Evolutionary conservation across 2,113 vertebrate genomes (phyloP), one percentile per base, ranked within the genome.

Genomic region (Tringa solitaria): DNA sequence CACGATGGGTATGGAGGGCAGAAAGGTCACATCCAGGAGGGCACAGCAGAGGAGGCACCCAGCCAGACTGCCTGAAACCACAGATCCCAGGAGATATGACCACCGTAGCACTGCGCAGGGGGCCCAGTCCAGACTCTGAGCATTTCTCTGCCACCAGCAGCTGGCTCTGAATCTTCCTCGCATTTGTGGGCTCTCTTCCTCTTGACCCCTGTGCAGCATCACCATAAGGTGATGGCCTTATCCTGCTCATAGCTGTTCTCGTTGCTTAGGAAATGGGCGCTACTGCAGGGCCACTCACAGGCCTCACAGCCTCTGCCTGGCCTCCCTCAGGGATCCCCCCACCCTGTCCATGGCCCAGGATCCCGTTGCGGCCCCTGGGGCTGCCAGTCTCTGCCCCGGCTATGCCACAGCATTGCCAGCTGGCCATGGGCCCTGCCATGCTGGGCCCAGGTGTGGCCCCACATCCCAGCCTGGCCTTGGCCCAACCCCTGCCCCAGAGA

Each of bases 1-100:
- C 2, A 0, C 1, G 0, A 33, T 37, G 7, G 0, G 3, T 26
- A 16, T 0, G 24, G 10, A 63, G 41, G 6, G 12, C 10, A 9
- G 57, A 59, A 57, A 67, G 35, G 22, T 26, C 8, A 3, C 0
- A 0, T 12, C 24, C 2, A 4, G 53, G 37, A 17, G 3, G 28
- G 4, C 0, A 3, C 0, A 4, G 26, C 33, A 26, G 30, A 7
- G 14, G 9, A 45, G 15, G 20, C 24, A 7, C 9, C 32, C 12
- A 27, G 45, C 27, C 39, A 41, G 35, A 2, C 14, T 54, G 39
- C 39, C 73, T 6, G 2, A 26, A 45, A 15, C n/a, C 21, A 4
- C 0, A 1, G 5, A 15, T 16, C 10, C 15, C 39, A 14, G 76
- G 14, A 67, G 13, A 46, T 50, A 1, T 17, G 59, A 45, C 14